These are phyloP conservation scores for Parnassius smintheus DNA, from an alignment of 2,888 invertebrate genomes.

Conservation along the genomic window DNA sequence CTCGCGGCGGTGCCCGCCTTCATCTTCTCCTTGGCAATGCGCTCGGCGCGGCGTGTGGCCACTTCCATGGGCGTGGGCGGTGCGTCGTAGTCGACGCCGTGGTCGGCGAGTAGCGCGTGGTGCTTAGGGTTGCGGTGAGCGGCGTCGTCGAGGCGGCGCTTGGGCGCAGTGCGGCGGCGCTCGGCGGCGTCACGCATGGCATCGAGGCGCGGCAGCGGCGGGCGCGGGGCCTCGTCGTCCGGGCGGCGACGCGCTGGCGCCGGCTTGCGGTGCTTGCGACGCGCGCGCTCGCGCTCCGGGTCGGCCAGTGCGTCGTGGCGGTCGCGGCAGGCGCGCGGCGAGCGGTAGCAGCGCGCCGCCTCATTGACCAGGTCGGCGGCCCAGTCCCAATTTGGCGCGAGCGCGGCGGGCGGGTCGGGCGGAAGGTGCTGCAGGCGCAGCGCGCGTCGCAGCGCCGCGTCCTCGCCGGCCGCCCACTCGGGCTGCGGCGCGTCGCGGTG, in stretches of 20 bases:
- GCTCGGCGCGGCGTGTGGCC: conserved; percentile 89
- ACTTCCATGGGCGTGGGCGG: conserved; percentile 92
- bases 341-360: conserved; percentile 91
- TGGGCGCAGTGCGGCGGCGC: conserved; percentile 87
- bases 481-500: conserved; percentile 90
- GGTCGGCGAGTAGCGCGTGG: conserved; percentile 90
- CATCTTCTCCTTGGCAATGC: conserved; percentile 91
- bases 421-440: conserved; percentile 84
- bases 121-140: conserved; percentile 90
- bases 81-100: conserved; percentile 92
- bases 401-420: conserved; percentile 88
- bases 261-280: conserved; percentile 93
- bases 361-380: conserved; percentile 95
- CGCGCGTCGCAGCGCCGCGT: conserved; percentile 92
- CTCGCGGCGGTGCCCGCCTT: conserved; percentile 60
- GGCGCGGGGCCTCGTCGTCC: conserved; percentile 78
- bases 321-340: conserved; percentile 94
- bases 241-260: conserved; percentile 86
- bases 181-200: conserved; percentile 87
- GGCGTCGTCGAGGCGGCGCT: conserved; percentile 88
- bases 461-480: conserved; percentile 96
- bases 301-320: conserved; percentile 94
- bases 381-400: conserved; percentile 97
- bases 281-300: conserved; percentile 92
- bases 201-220: conserved; percentile 83